phyloP scores from a whole-genome alignment of 2,797 vertebrate species.

The Mormyrus hasselquistii region DNA sequence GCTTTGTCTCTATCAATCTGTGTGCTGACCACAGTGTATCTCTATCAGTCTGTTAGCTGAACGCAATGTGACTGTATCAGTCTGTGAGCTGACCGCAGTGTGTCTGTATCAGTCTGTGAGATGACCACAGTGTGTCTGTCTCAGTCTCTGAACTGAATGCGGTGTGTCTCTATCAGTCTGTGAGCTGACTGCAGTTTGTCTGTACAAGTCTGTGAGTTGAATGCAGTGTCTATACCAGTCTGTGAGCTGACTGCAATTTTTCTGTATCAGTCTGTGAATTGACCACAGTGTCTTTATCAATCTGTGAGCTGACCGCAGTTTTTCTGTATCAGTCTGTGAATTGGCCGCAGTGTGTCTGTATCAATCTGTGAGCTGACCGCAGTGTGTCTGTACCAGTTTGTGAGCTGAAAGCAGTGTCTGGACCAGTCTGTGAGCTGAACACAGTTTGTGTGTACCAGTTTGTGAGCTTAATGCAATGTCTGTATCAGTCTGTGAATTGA shows the following conservation, averaged over 20 bases:
- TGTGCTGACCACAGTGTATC: slow-evolving; percentile 15
- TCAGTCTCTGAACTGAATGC: neutral
- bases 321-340: neutral
- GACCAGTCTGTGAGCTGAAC: neutral
- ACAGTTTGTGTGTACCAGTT: no score
- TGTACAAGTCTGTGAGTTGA: neutral
- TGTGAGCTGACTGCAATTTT: neutral
- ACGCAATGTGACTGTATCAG: neutral
- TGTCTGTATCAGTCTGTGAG: neutral
- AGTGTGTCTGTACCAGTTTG: neutral
- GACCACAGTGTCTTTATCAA: neutral
- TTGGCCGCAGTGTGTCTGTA: neutral
- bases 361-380: slow-evolving; percentile 11
- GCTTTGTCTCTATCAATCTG: neutral
- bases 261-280: neutral
- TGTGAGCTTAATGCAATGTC: slow-evolving; percentile 1
- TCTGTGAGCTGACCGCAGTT: neutral
- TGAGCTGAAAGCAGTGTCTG: neutral
- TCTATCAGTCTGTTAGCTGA: slow-evolving; percentile 1
- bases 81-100: neutral
- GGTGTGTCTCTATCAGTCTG: slow-evolving; percentile 1
- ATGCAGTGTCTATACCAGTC: neutral
- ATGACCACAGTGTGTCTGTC: slow-evolving; percentile 16
- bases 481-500: slow-evolving; percentile 2
- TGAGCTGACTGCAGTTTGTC: neutral